These are phyloP conservation scores for Cynopterus brachyotis DNA, from an alignment of 2,113 vertebrate genomes.

Conservation along the genomic window DNA sequence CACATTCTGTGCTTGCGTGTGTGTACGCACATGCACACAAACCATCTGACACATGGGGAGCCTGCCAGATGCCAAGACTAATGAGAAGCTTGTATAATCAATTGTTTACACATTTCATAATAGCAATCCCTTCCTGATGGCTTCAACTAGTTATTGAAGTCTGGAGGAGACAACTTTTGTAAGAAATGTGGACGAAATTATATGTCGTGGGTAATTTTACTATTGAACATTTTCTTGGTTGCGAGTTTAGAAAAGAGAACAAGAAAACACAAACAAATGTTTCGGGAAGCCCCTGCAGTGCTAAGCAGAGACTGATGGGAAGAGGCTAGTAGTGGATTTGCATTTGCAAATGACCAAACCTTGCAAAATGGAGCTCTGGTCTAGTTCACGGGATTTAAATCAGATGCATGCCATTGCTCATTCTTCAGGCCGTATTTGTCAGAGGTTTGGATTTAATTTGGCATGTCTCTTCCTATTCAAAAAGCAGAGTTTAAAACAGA, in stretches of 20 bases:
- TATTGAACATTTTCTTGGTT: constrained; percentile 62
- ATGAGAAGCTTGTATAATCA: constrained; percentile 60
- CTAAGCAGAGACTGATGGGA: constrained; percentile 46
- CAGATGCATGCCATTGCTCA: neutral
- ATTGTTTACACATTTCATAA: constrained; percentile 65
- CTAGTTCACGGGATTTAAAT: constrained; percentile 11
- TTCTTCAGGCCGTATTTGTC: constrained; percentile 39
- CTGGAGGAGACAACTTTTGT: constrained; percentile 60
- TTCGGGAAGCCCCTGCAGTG: constrained; percentile 37
- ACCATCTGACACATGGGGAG: neutral
- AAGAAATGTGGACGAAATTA: constrained; percentile 73
- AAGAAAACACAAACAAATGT: constrained; percentile 45
- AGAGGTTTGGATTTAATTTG: constrained; percentile 57
- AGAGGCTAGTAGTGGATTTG: constrained; percentile 14
- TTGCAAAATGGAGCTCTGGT: neutral
- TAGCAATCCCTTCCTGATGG: constrained; percentile 65
- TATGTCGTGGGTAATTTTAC: constrained; percentile 52
- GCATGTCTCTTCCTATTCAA: constrained; percentile 53
- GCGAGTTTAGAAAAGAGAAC: constrained; percentile 41
- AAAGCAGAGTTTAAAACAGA: constrained; percentile 48
- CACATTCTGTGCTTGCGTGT: neutral
- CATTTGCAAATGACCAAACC: neutral
- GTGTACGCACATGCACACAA: neutral
- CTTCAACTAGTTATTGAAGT: constrained; percentile 15
- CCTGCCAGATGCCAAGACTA: constrained; percentile 48